phyloP scores from a whole-genome alignment of 2,113 vertebrate genomes.

The Ramphastos sulfuratus region DNA sequence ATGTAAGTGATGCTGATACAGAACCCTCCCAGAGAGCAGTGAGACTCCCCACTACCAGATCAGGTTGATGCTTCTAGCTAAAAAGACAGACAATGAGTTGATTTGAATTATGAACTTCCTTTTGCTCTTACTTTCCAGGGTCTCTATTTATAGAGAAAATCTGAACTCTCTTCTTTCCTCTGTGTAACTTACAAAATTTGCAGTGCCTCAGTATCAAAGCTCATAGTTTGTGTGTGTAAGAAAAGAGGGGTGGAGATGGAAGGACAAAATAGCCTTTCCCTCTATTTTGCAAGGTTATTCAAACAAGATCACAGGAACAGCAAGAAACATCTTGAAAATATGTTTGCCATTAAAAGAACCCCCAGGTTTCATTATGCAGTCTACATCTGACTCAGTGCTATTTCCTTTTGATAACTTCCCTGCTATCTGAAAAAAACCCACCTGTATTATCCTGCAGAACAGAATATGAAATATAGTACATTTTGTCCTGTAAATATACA shows the following conservation, averaged over 20 bases:
- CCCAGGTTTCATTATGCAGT: slow-evolving; percentile 7
- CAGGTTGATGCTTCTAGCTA: background rate
- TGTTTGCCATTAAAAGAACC: background rate
- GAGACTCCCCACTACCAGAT: background rate
- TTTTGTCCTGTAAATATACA: slow-evolving; percentile 32
- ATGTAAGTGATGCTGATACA: background rate
- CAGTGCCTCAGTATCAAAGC: background rate
- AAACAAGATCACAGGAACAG: slow-evolving; percentile 9
- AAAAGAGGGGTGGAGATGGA: background rate
- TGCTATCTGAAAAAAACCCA: background rate
- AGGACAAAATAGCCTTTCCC: background rate
- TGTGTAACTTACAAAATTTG: background rate
- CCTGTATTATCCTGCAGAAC: background rate
- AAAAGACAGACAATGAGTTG: background rate
- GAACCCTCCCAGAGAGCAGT: background rate
- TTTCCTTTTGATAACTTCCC: slow-evolving; percentile 34
- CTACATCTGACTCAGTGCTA: background rate
- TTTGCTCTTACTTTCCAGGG: background rate
- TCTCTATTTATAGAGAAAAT: background rate
- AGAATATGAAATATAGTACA: background rate
- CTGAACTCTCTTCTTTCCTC: background rate
- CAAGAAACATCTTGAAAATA: slow-evolving; percentile 11
- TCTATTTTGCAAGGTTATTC: slow-evolving; percentile 18
- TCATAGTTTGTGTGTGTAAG: background rate
- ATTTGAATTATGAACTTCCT: background rate